phyloP scores from a whole-genome alignment of 2,797 vertebrate genomes.

The Typhlichthys subterraneus region DNA sequence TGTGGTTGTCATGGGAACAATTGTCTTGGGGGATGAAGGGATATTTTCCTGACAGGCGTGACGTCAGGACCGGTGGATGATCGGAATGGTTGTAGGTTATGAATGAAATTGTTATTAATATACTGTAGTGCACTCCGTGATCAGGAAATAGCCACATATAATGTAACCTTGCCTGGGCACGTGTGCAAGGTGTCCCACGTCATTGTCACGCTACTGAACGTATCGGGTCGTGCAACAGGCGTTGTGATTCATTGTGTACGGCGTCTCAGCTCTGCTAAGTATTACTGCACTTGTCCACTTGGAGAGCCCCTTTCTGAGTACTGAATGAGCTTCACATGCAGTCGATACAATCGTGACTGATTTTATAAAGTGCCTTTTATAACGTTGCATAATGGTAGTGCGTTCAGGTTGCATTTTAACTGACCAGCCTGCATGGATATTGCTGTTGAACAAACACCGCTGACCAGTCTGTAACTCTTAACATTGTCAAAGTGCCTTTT shows the following conservation, averaged over 20 bases:
- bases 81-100: constrained; percentile 12
- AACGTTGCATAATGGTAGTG: constrained; percentile 17
- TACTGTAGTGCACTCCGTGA: constrained; percentile 32
- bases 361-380: constrained; percentile 49
- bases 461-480: constrained; percentile 28
- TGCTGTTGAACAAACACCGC: constrained; percentile 19
- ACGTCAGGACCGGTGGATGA: neutral
- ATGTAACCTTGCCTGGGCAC: too few relatives aligned
- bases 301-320: neutral
- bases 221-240: constrained; percentile 30
- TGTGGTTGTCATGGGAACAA: constrained; percentile 51
- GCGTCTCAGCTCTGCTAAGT: constrained; percentile 2
- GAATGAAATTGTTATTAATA: constrained; percentile 16
- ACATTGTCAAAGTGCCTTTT: constrained; percentile 58
- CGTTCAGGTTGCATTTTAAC: constrained; percentile 23
- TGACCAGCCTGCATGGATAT: constrained; percentile 22
- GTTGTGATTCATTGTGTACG: constrained; percentile 27
- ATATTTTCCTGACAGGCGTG: constrained; percentile 1
- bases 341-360: too few relatives aligned
- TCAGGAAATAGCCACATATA: neutral
- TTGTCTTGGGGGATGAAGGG: constrained; percentile 25
- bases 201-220: constrained; percentile 21
- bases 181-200: neutral
- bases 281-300: neutral
- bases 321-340: neutral